Percentiles rank a stretch among this genome's conserved stretches.
These are phyloP conservation scores for Coryphaenoides rupestris DNA, from an alignment of 2,113 vertebrate genomes.

Conservation along the genomic window DNA sequence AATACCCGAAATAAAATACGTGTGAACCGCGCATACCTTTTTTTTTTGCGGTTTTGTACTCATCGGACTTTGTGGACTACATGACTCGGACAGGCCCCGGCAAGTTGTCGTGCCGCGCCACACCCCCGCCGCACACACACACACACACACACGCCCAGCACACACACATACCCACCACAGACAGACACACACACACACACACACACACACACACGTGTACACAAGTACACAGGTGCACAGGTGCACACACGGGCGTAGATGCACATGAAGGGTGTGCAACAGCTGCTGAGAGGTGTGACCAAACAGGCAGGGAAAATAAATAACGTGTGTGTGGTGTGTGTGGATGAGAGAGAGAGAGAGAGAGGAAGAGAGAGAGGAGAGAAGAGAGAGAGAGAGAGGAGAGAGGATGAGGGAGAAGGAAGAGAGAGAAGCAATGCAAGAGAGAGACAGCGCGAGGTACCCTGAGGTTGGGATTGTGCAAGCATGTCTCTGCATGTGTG, in stretches of 20 bases:
- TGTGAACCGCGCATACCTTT: no score
- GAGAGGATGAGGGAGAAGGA: background rate
- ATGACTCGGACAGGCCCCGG: no score
- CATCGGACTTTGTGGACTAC: no score
- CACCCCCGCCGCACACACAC: conserved; percentile 4
- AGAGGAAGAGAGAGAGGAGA: conserved; percentile 23
- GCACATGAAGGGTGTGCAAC: no score
- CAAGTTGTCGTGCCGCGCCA: background rate
- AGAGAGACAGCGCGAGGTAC: no score
- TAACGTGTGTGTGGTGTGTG: no score
- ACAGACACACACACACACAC: conserved; percentile 7
- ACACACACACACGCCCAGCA: background rate
- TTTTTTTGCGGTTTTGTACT: no score
- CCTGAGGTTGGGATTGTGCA: background rate
- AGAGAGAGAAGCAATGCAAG: background rate
- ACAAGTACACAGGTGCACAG: no score
- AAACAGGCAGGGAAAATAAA: no score
- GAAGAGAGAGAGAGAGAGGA: background rate
- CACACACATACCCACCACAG: conserved; percentile 5
- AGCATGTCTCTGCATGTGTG: background rate
- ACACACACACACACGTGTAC: background rate
- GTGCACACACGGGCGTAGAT: no score
- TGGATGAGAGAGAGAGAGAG: conserved; percentile 35
- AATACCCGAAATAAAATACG: no score
- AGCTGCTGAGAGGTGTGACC: no score